These are phyloP conservation scores for Pandemis heparana DNA, from an alignment of 2,888 invertebrate genomes.

Conservation along the genomic window DNA sequence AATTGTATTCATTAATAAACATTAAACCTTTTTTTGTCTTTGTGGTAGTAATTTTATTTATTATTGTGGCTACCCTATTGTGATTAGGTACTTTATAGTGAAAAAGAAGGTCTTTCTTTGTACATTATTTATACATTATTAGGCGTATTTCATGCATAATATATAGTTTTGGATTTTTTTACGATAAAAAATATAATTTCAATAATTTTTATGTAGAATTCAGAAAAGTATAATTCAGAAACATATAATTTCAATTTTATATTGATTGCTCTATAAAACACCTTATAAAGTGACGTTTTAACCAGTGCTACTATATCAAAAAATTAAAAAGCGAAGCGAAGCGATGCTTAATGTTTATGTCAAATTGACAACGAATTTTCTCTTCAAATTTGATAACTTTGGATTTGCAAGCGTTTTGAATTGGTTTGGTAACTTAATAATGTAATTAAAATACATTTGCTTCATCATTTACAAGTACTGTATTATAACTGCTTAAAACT, in stretches of 20 bases:
- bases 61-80: slow-evolving; percentile 1
- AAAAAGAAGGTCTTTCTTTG: background rate
- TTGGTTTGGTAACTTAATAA: background rate
- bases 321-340: background rate
- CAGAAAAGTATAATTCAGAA: too few species aligned
- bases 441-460: background rate
- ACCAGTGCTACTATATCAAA: background rate
- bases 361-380: slow-evolving; percentile 27
- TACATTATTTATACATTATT: background rate
- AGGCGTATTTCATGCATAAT: too few species aligned
- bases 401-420: background rate
- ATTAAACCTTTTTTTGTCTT: background rate
- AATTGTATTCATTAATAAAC: slow-evolving; percentile 24
- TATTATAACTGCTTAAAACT: background rate
- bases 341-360: background rate
- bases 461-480: background rate
- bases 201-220: too few species aligned
- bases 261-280: background rate
- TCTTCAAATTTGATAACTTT: slow-evolving; percentile 9
- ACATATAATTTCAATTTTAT: too few species aligned
- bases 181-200: too few species aligned
- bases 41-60: slow-evolving; percentile 20
- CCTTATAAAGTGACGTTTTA: background rate
- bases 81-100: slow-evolving; percentile 19
- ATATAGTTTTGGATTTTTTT: too few species aligned